A percentile compares a stretch with the other conserved stretches of the same genome.
Conservation (phyloP, 2,797 vertebrate genomes). For the Sebastes taczanowskii region DNA sequence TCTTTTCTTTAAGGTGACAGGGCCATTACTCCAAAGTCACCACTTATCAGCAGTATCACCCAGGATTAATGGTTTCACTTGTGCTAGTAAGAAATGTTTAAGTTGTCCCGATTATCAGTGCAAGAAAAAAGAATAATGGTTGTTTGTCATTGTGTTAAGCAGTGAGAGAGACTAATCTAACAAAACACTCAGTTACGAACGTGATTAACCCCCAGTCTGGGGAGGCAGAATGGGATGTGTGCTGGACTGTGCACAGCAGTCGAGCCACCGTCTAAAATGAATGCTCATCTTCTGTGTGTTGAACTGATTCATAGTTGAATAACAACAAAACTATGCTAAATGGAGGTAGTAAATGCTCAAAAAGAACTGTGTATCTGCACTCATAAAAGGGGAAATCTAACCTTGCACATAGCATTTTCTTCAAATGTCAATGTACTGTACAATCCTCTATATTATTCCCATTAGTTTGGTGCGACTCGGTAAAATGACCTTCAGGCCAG, state of each 20-base stretch:
- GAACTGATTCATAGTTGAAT: slow-evolving; percentile 10
- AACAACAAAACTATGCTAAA: not conserved
- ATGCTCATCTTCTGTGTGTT: slow-evolving; percentile 22
- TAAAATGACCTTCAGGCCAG: not conserved
- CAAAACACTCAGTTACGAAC: slow-evolving; percentile 82
- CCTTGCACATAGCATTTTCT: not conserved
- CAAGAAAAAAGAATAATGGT: slow-evolving; percentile 98
- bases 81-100: slow-evolving; percentile 97
- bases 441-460: not conserved
- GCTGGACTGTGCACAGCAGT: slow-evolving; percentile 43
- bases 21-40: slow-evolving; percentile 98
- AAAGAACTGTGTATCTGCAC: not conserved
- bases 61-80: slow-evolving; percentile 99
- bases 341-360: not conserved
- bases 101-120: slow-evolving; percentile 99
- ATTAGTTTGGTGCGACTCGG: slow-evolving; percentile 6
- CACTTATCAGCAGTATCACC: slow-evolving; percentile 96
- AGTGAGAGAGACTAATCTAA: slow-evolving; percentile 91
- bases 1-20: slow-evolving; percentile 92
- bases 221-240: slow-evolving; percentile 61
- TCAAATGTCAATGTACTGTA: not conserved
- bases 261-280: slow-evolving; percentile 35
- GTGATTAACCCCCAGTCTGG: slow-evolving; percentile 89
- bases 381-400: not conserved
- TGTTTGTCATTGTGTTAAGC: slow-evolving; percentile 99